phyloP scores from a whole-genome alignment of 2,797 vertebrate species.

The Sitta carolinensis region DNA sequence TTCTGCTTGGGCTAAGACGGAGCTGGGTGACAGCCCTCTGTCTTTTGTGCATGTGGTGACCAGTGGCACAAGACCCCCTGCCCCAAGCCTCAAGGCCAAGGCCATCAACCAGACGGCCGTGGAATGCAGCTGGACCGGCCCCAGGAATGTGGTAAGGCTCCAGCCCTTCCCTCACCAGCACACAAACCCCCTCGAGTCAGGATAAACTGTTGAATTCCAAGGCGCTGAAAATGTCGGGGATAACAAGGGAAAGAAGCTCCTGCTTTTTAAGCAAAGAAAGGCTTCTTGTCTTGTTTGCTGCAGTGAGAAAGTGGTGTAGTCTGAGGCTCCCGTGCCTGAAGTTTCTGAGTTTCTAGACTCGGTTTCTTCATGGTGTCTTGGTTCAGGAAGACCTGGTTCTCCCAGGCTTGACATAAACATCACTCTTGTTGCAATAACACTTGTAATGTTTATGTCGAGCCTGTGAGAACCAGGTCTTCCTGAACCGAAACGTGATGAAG shows the following conservation, averaged over 20 bases:
- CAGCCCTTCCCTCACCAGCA: not conserved
- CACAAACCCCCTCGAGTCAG: not conserved
- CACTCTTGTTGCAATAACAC: too few relatives aligned
- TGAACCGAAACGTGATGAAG: too few relatives aligned
- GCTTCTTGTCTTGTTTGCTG: not conserved
- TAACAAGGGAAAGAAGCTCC: not conserved
- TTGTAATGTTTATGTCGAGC: too few relatives aligned
- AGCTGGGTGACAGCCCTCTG: constrained; percentile 90
- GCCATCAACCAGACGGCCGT: constrained; percentile 93
- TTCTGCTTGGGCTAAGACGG: constrained; percentile 91
- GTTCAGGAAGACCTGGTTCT: too few relatives aligned
- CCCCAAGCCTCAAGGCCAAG: constrained; percentile 87
- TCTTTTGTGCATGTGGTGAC: constrained; percentile 85
- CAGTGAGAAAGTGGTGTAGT: not conserved
- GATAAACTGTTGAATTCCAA: not conserved
- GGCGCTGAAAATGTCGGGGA: not conserved
- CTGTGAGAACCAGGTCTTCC: too few relatives aligned
- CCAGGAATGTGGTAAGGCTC: constrained; percentile 80
- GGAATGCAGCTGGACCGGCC: constrained; percentile 90
- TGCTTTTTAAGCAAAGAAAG: not conserved
- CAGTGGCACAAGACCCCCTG: constrained; percentile 78
- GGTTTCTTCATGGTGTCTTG: too few relatives aligned
- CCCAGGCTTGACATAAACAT: too few relatives aligned
- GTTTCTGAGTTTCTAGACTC: too few relatives aligned
- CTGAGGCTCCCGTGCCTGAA: too few relatives aligned